Percentiles rank a stretch among this genome's conserved stretches.
Conservation (phyloP, 2,888 invertebrate species). For the Parelbella ahira region DNA sequence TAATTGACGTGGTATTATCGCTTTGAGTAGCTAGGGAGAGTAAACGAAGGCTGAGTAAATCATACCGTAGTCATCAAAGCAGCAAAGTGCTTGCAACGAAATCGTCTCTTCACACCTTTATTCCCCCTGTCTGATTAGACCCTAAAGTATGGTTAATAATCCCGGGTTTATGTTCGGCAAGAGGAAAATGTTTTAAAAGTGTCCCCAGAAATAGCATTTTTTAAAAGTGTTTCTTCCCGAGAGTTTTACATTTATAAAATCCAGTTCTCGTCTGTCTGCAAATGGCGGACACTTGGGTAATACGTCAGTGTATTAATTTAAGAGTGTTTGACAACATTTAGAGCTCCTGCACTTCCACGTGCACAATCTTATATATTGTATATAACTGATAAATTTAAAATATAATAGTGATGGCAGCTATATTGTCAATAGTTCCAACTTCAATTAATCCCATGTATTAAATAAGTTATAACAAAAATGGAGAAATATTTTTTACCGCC, state of each 20-base stretch:
- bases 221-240: slow-evolving; percentile 6
- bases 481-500: too few species aligned
- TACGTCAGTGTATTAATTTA: too few species aligned
- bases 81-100: slow-evolving; percentile 14
- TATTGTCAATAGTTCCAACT: too few species aligned
- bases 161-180: slow-evolving; percentile 15
- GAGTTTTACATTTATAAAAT: slow-evolving; percentile 14
- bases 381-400: too few species aligned
- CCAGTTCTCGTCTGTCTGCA: slow-evolving; percentile 7
- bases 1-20: slow-evolving; percentile 24
- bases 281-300: slow-evolving; percentile 11
- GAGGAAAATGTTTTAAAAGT: slow-evolving; percentile 20
- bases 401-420: too few species aligned
- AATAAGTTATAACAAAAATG: too few species aligned
- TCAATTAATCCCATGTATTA: too few species aligned
- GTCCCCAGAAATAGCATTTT: slow-evolving; percentile 19
- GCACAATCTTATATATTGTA: too few species aligned
- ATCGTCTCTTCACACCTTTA: slow-evolving; percentile 23
- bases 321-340: background rate
- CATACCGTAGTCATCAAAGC: slow-evolving; percentile 18
- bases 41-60: slow-evolving; percentile 15
- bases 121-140: slow-evolving; percentile 23
- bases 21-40: slow-evolving; percentile 20
- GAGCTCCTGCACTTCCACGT: too few species aligned
- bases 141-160: slow-evolving; percentile 22